Evolutionary conservation across 2,113 vertebrate species (phyloP).

Genomic region (Nasalis larvatus): DNA sequence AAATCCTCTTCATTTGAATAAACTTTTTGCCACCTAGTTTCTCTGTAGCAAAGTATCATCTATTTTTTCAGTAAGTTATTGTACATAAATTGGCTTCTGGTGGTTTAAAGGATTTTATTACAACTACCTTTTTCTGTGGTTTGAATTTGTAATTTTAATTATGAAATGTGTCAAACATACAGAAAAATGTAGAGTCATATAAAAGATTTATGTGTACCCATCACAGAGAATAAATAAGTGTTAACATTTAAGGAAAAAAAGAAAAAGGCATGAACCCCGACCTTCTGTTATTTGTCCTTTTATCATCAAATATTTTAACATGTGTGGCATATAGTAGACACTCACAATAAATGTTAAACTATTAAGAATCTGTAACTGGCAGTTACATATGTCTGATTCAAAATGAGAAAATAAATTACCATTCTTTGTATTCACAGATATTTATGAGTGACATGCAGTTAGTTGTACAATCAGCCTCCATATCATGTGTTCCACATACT

Average conservation of each 20-base stretch:
- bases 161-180: neutral
- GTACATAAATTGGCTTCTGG: neutral
- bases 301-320: neutral
- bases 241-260: neutral
- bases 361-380: neutral
- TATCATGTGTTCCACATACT: neutral
- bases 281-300: neutral
- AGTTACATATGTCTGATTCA: neutral
- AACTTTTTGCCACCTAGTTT: neutral
- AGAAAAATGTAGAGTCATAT: neutral
- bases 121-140: neutral
- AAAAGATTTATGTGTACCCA: neutral
- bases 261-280: neutral
- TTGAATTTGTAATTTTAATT: slow-evolving; percentile 31
- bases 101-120: slow-evolving; percentile 8
- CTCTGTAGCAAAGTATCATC: neutral
- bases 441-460: neutral
- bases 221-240: neutral
- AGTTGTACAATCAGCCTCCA: neutral
- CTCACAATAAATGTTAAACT: neutral
- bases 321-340: neutral
- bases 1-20: neutral
- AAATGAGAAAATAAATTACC: neutral
- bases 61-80: slow-evolving; percentile 4
- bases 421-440: slow-evolving; percentile 16